A percentile compares a stretch with the other conserved stretches of the same genome.
Conservation (phyloP, 2,113 vertebrate genomes). For the Grammomys surdaster region DNA sequence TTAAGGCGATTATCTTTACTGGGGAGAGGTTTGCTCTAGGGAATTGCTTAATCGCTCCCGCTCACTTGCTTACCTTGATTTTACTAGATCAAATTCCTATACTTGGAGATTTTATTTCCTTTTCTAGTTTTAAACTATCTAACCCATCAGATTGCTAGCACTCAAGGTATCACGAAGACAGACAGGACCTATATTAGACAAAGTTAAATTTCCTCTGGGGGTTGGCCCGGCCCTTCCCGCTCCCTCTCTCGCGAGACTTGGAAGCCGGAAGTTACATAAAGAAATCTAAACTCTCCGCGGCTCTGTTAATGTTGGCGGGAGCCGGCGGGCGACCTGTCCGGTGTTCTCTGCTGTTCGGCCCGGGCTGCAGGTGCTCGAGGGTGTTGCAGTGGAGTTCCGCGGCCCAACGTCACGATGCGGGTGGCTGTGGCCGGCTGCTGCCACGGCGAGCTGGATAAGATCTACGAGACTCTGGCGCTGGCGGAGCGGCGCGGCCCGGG, state of each 20-base stretch:
- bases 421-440: conserved; percentile 97
- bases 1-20: not conserved
- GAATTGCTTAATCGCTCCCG: not conserved
- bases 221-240: accelerated
- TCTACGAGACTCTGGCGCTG: conserved; percentile 95
- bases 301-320: conserved; percentile 51
- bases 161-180: accelerated
- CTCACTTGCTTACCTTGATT: not conserved
- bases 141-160: accelerated
- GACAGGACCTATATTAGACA: accelerated
- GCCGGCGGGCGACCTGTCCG: accelerated
- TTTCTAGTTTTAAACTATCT: not conserved
- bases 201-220: accelerated
- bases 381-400: not conserved
- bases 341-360: accelerated
- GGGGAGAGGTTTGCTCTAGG: not conserved
- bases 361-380: too few species aligned
- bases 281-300: accelerated
- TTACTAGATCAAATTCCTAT: not conserved
- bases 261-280: conserved; percentile 50
- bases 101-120: not conserved
- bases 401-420: conserved; percentile 88
- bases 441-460: conserved; percentile 96
- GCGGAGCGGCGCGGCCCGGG: conserved; percentile 90
- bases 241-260: conserved; percentile 70